Percentiles rank a stretch among this genome's conserved stretches.
phyloP scores from a whole-genome alignment of 2,113 vertebrate species.

The Prochilodus magdalenae region DNA sequence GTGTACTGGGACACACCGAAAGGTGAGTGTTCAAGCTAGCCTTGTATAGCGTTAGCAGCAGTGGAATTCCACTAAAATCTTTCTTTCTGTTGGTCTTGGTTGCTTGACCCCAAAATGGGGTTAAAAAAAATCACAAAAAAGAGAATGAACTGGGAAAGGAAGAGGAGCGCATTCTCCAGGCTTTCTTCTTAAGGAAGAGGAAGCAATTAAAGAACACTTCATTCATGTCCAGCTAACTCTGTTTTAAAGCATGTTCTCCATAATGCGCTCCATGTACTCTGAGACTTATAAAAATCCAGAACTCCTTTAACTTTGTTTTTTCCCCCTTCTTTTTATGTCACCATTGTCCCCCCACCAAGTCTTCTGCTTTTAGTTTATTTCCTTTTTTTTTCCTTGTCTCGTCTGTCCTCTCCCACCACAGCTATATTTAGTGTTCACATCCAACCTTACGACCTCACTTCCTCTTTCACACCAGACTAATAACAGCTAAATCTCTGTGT shows the following conservation, averaged over 20 bases:
- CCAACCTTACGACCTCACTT: slow-evolving; percentile 70
- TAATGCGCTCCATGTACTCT: too few species aligned
- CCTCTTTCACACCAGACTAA: slow-evolving; percentile 65
- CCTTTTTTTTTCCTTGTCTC: slow-evolving; percentile 25
- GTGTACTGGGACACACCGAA: slow-evolving; percentile 91
- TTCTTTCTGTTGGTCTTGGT: not conserved
- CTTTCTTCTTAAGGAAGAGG: slow-evolving; percentile 6
- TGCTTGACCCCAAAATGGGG: not conserved
- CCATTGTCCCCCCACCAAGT: slow-evolving; percentile 8
- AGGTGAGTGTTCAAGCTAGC: slow-evolving; percentile 72
- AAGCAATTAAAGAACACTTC: slow-evolving; percentile 1
- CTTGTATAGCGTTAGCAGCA: not conserved
- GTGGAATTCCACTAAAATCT: not conserved
- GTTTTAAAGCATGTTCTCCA: not conserved
- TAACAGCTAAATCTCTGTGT: slow-evolving; percentile 51
- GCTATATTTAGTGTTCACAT: slow-evolving; percentile 72
- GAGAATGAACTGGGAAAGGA: not conserved
- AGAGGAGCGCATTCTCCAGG: not conserved
- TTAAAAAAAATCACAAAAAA: not conserved
- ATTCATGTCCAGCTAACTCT: slow-evolving; percentile 10
- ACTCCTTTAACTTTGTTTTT: not conserved
- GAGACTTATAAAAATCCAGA: not conserved
- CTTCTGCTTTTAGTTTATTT: slow-evolving; percentile 37
- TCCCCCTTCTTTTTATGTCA: not conserved
- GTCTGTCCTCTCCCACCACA: slow-evolving; percentile 43